These are phyloP conservation scores for Setipinna tenuifilis DNA, from an alignment of 2,797 vertebrate genomes.

Conservation along the genomic window DNA sequence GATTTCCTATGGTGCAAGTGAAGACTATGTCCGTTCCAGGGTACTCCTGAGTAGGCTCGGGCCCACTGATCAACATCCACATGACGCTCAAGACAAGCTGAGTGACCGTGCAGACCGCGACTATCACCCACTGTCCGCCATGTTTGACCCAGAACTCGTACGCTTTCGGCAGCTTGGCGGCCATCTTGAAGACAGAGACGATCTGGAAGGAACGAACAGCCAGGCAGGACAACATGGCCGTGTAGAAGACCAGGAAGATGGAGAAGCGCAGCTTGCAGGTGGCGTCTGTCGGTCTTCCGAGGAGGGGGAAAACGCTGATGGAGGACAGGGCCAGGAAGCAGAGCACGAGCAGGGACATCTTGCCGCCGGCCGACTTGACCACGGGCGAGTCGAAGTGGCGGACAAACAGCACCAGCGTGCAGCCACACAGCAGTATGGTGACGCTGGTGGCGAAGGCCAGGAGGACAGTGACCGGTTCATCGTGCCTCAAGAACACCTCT, in stretches of 20 bases:
- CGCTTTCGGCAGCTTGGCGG: slow-evolving; percentile 59
- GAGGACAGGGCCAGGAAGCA: slow-evolving; percentile 58
- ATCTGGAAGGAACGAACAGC: slow-evolving; percentile 72
- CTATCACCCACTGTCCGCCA: slow-evolving; percentile 60
- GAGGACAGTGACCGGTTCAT: slow-evolving; percentile 49
- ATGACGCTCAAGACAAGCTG: slow-evolving; percentile 59
- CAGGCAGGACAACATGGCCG: slow-evolving; percentile 70
- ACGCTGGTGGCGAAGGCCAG: slow-evolving; percentile 37
- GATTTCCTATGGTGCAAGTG: slow-evolving; percentile 49
- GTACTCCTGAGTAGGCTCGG: slow-evolving; percentile 57
- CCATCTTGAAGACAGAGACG: slow-evolving; percentile 75
- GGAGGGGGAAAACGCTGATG: slow-evolving; percentile 64
- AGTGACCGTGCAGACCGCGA: slow-evolving; percentile 41
- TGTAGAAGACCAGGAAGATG: slow-evolving; percentile 62
- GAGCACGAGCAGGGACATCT: slow-evolving; percentile 73
- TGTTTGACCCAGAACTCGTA: slow-evolving; percentile 66
- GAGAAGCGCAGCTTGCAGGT: slow-evolving; percentile 61
- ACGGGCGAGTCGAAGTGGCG: slow-evolving; percentile 64
- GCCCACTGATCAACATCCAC: slow-evolving; percentile 51
- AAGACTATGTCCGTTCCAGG: slow-evolving; percentile 56
- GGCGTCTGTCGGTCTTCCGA: slow-evolving; percentile 59
- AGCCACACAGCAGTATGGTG: neutral
- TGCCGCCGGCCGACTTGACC: slow-evolving; percentile 71
- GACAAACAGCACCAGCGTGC: slow-evolving; percentile 56
- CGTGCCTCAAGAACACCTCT: slow-evolving; percentile 59